These are phyloP conservation scores for Babyrousa celebensis DNA, from an alignment of 2,797 vertebrate species.

Conservation along the genomic window DNA sequence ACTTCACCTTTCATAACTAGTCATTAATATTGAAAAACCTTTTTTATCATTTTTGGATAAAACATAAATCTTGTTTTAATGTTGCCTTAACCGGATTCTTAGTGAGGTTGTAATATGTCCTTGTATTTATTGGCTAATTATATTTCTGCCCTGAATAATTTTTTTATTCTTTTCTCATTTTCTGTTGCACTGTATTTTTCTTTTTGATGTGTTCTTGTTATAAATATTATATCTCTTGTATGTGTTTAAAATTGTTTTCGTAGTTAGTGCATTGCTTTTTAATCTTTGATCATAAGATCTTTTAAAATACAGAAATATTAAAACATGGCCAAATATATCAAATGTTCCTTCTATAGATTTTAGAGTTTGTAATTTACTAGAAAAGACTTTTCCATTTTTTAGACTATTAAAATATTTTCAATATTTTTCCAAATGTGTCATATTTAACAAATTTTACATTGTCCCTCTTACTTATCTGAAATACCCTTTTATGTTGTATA, in stretches of 20 bases:
- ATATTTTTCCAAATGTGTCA: not conserved
- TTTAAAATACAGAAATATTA: constrained; percentile 47
- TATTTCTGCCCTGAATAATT: not conserved
- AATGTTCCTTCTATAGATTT: constrained; percentile 30
- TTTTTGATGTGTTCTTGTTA: not conserved
- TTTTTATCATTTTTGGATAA: constrained; percentile 2
- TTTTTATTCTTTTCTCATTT: constrained; percentile 21
- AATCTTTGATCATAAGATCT: not conserved
- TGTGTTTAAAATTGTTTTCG: constrained; percentile 22
- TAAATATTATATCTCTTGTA: not conserved
- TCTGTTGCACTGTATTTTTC: not conserved
- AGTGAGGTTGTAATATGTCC: constrained; percentile 11
- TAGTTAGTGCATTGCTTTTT: not conserved
- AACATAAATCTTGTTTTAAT: constrained; percentile 51
- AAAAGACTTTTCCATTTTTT: not conserved
- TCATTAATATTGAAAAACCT: not conserved
- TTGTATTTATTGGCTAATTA: constrained; percentile 6
- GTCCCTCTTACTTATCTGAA: not conserved
- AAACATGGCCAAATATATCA: not conserved
- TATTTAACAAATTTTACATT: not conserved
- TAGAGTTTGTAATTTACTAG: not conserved
- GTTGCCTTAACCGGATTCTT: not conserved
- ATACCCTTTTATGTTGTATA: not conserved
- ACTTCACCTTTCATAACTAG: not conserved
- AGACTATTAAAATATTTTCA: constrained; percentile 9